Evolutionary conservation across 1,140 invertebrate genomes (phyloP), one percentile per base, ranked within the genome.

Genomic region (Drosophila lacertosa): DNA sequence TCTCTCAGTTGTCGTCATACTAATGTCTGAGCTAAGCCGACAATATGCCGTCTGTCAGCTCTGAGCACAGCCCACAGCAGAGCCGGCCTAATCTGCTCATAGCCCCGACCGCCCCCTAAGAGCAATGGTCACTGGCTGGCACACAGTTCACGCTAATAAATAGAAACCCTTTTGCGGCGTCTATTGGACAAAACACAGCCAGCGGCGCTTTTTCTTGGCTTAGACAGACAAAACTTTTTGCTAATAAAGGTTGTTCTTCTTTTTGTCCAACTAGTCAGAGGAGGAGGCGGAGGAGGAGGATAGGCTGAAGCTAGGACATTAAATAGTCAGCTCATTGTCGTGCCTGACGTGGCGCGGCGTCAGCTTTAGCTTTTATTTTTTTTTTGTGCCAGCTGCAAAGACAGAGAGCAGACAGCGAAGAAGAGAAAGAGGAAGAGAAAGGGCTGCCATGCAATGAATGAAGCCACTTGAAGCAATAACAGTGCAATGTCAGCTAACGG

Each of bases 251-350:
- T 81, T 77, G 73, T 77, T 81, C 80, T 86, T 83, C 72, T 81
- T 81, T 65, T 80, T 67, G 73, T 22, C 5, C 11, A 35, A 11
- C 13, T 40, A 2, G n/a, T 11, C 29, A 13, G 15, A 18, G 15
- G 5, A 29, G 16, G 32, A 65, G 18, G 10, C 2, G 11, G 5
- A 40, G 29, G 20, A 24, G 45, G 37, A 33, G 44, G n/a, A 24
- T 40, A 50, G 45, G 18, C 4, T 57, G 44, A 29, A 50, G 62
- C 64, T 76, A 33, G 59, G 47, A 86, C 69, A 84, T 84, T 86
- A 84, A 81, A 86, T 77, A 86, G 81, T 77, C 77, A 69, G 81
- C 81, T 81, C 81, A 86, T 84, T 84, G 81, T 84, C 81, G 81
- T 80, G 67, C 59, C 67, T 66, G 76, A 80, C 79, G 72, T 83